phyloP scores from a whole-genome alignment of 2,113 vertebrate genomes.

The Heterochromis multidens region DNA sequence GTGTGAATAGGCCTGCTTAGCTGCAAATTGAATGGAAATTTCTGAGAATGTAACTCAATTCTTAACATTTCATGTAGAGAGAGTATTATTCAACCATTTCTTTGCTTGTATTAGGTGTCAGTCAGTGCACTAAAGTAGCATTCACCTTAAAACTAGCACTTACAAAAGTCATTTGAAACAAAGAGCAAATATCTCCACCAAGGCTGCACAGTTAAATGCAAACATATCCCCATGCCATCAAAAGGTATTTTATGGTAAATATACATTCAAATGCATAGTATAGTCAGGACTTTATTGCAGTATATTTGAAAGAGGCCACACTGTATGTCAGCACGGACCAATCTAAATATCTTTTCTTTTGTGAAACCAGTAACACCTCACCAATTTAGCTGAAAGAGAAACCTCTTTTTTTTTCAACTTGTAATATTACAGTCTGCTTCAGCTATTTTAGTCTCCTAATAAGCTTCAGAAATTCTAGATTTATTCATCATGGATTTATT shows the following conservation, averaged over 20 bases:
- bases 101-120: background rate
- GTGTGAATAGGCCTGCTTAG: background rate
- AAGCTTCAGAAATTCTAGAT: background rate
- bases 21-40: background rate
- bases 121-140: background rate
- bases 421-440: background rate
- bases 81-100: background rate
- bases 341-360: background rate
- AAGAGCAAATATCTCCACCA: background rate
- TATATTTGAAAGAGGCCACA: background rate
- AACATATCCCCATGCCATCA: background rate
- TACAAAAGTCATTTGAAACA: background rate
- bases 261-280: background rate
- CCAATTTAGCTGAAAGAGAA: background rate
- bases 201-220: background rate
- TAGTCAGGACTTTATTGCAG: background rate
- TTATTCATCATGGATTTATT: background rate
- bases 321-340: rapidly evolving
- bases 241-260: background rate
- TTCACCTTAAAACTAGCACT: background rate
- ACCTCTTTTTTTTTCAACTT: background rate
- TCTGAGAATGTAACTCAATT: background rate
- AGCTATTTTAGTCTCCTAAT: background rate
- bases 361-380: background rate
- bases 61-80: background rate